Percentiles rank a stretch among this genome's conserved stretches.
These are phyloP conservation scores for Lepidurus couesii DNA, from an alignment of 1,140 invertebrate genomes.

Conservation along the genomic window DNA sequence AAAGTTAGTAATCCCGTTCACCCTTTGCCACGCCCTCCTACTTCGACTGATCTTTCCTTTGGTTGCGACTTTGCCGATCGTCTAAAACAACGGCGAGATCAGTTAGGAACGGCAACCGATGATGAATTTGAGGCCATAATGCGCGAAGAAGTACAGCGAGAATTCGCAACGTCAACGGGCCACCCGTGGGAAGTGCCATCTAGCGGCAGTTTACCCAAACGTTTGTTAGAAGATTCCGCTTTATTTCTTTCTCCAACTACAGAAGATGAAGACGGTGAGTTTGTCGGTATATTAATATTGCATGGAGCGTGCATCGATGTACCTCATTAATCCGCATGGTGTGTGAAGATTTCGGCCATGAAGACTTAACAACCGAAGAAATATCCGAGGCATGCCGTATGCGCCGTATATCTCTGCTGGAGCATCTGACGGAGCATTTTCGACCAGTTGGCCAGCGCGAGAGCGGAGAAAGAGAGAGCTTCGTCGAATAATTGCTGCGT, in stretches of 20 bases:
- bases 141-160: constrained; percentile 33
- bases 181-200: constrained; percentile 41
- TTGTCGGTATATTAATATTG: not conserved
- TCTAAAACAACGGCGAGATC: not conserved
- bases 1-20: constrained; percentile 53
- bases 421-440: not conserved
- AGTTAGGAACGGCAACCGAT: not conserved
- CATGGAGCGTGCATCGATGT: constrained; percentile 24
- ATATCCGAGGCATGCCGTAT: constrained; percentile 7
- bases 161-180: constrained; percentile 6
- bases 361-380: not conserved
- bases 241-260: constrained; percentile 6
- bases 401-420: not conserved
- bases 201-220: constrained; percentile 40
- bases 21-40: not conserved
- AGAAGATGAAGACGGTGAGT: constrained; percentile 23
- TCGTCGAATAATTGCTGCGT: not conserved
- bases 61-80: constrained; percentile 23
- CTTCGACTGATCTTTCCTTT: not conserved
- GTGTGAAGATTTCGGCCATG: constrained; percentile 6
- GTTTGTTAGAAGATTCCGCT: constrained; percentile 8
- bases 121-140: constrained; percentile 16
- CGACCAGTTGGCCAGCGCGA: not conserved
- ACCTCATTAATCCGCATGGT: constrained; percentile 25
- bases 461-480: not conserved